Percentiles rank a stretch among this genome's conserved stretches.
phyloP scores from a whole-genome alignment of 2,113 vertebrate species.

The Sinocyclocheilus anophthalmus region DNA sequence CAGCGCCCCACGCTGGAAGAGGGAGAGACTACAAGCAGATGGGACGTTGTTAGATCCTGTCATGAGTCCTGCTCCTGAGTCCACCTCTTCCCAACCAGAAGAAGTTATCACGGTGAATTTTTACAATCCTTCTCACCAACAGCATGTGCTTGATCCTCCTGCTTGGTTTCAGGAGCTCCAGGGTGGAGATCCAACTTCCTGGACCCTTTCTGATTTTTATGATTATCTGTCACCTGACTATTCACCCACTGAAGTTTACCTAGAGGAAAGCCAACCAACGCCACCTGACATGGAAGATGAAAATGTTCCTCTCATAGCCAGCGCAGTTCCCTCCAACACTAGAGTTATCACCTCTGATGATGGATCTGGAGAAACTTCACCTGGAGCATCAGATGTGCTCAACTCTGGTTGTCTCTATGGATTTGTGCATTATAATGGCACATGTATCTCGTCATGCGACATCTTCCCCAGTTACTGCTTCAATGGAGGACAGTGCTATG shows the following conservation, averaged over 20 bases:
- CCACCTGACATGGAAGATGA: slow-evolving; percentile 75
- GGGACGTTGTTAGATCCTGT: slow-evolving; percentile 50
- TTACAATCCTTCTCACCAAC: slow-evolving; percentile 75
- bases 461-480: slow-evolving; percentile 82
- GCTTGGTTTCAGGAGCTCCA: slow-evolving; percentile 65
- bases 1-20: slow-evolving; percentile 41
- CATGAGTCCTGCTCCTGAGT: slow-evolving; percentile 48
- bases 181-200: slow-evolving; percentile 76
- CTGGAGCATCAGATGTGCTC: not conserved
- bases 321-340: slow-evolving; percentile 60
- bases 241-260: slow-evolving; percentile 84
- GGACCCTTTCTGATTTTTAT: slow-evolving; percentile 84
- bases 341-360: slow-evolving; percentile 40
- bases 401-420: slow-evolving; percentile 73
- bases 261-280: slow-evolving; percentile 81
- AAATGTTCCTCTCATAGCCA: slow-evolving; percentile 64
- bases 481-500: slow-evolving; percentile 86
- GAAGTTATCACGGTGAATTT: slow-evolving; percentile 82
- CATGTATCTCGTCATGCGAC: slow-evolving; percentile 82
- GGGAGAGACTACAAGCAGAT: slow-evolving; percentile 32
- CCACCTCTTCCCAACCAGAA: slow-evolving; percentile 24
- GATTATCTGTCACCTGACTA: slow-evolving; percentile 87
- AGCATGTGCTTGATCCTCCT: slow-evolving; percentile 57
- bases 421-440: slow-evolving; percentile 77
- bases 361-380: slow-evolving; percentile 9